Evolutionary conservation across 1,140 invertebrate genomes (phyloP), one percentile per base, ranked within the genome.

Genomic region (Lamellibrachia luymesi): DNA sequence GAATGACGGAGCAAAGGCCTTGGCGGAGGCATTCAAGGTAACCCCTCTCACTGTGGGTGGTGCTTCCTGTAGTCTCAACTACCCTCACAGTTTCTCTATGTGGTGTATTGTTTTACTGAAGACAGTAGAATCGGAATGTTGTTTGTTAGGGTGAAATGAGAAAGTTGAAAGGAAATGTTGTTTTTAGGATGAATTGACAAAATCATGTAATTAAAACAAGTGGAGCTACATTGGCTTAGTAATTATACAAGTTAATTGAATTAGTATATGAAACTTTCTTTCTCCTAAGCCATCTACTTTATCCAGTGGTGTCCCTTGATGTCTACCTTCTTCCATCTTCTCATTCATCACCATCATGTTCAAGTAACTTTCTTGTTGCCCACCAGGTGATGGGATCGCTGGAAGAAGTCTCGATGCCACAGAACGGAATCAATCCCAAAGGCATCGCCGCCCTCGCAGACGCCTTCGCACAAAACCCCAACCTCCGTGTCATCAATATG

Each of bases 381-480:
- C 92, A 90, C 51, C 96, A 98, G 97, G 97, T 97, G 90, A 97
- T 99, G 92, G 97, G 97, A 90, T 98, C 97, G 5, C 96, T 99
- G 7, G 98, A 99, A 96, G 98, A 98, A 96, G 97, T 99, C 92
- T 97, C 97, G 2, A 99, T 99, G 97, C 98, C 98, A 22, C 99
- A 99, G 96, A 99, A 99, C 97, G 99, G 99, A 8, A 99, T 99
- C 94, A 98, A 98, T 96, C 97, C 98, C 95, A 95, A 96, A 0
- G 99, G 99, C 2, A 98, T 99, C 49, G 95, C 97, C 4, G 98
- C 98, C 0, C 95, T 99, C 1, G 97, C 98, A 0, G 97, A 97
- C 27, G 98, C 98, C 0, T 97, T 99, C 93, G 97, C 97, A 50
- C 93, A 96, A 2, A 99, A 99, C 96, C 96, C 97, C 10, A 97